These are phyloP conservation scores for Operophtera brumata DNA, from an alignment of 2,888 invertebrate species.

Conservation along the genomic window DNA sequence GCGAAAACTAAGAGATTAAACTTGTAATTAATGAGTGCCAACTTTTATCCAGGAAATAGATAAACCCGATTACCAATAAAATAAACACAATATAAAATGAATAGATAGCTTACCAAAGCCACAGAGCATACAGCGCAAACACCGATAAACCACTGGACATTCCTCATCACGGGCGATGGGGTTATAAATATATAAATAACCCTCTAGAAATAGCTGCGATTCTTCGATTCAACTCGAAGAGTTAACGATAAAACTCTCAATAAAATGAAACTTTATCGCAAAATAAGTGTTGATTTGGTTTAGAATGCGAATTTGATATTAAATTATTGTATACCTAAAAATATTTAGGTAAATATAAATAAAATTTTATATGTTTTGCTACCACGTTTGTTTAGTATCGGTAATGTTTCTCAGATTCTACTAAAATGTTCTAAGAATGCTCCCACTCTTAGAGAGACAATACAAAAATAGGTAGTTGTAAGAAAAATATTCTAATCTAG, in stretches of 20 bases:
- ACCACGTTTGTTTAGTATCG: background rate
- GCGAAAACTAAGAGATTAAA: no score
- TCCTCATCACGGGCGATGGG: slow-evolving; percentile 37
- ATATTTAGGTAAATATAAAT: no score
- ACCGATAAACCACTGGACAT: slow-evolving; percentile 36
- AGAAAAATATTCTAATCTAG: no score
- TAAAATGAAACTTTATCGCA: slow-evolving; percentile 49
- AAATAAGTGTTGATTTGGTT: slow-evolving; percentile 17
- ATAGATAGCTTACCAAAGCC: slow-evolving; percentile 47
- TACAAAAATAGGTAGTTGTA: no score
- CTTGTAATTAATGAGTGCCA: no score
- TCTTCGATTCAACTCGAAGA: slow-evolving; percentile 39
- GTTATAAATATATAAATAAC: slow-evolving; percentile 38
- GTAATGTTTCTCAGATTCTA: no score
- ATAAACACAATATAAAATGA: background rate
- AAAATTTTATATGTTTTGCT: no score
- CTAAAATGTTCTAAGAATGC: no score
- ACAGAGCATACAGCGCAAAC: slow-evolving; percentile 39
- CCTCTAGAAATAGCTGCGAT: slow-evolving; percentile 44
- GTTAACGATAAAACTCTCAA: slow-evolving; percentile 52
- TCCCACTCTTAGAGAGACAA: no score
- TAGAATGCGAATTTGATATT: slow-evolving; percentile 37
- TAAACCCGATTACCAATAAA: no score
- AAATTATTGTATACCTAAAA: slow-evolving; percentile 39
- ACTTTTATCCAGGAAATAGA: no score